phyloP scores from a whole-genome alignment of 2,797 vertebrate species.

The Gadopsis marmoratus region DNA sequence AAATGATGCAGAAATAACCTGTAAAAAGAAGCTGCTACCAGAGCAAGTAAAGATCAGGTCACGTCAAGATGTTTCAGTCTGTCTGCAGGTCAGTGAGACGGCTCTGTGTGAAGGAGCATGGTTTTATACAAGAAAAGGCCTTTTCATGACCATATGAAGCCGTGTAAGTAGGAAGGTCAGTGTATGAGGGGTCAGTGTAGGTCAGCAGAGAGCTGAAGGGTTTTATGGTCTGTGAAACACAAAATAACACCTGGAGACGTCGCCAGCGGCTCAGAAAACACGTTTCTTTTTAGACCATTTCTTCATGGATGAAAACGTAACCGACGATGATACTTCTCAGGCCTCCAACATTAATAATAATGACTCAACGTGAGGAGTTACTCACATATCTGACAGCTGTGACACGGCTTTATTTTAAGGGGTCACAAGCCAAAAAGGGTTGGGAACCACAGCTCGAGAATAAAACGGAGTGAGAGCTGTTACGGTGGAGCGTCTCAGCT shows the following conservation, averaged over 20 bases:
- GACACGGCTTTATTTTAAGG: constrained; percentile 26
- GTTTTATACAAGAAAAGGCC: no score
- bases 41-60: no score
- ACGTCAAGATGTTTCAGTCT: neutral
- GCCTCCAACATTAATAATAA: neutral
- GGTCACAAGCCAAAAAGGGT: neutral
- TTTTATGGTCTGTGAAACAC: neutral
- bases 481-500: constrained; percentile 36
- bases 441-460: neutral
- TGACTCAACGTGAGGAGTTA: neutral
- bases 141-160: neutral
- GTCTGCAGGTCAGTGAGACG: neutral
- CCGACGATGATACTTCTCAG: neutral
- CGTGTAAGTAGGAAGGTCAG: neutral
- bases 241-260: no score
- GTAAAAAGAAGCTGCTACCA: no score
- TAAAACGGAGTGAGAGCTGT: neutral
- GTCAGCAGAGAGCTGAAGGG: neutral
- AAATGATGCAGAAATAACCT: no score
- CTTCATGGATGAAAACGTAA: no score
- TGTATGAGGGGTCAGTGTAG: neutral
- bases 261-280: no score
- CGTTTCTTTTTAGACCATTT: no score
- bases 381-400: neutral
- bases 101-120: neutral